Evolutionary conservation across 2,113 vertebrate species (phyloP), one percentile per base, ranked within the genome.

Genomic region (Stigmatopora argus): DNA sequence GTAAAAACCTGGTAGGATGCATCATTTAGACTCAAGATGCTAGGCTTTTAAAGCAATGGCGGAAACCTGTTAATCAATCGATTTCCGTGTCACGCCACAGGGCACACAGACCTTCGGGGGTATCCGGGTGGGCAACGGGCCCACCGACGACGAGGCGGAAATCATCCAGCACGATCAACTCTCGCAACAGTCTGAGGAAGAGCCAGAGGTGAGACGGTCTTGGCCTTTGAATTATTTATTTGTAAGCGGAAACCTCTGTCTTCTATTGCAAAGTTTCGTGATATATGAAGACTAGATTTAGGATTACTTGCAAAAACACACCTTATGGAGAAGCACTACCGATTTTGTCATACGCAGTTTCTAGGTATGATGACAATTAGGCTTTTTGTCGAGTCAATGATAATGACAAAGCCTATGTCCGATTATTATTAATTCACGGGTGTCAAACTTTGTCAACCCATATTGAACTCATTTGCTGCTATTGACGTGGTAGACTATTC

Each of bases 161-260:
- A 99, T 99, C 85, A 99, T 99, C 79, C 93, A 99, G 78, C 96
- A 99, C 60, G 97, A 99, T 88, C 96, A 99, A 87, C 91, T 99
- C 21, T 91, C 95, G 1, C 96, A 93, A 71, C 92, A 95, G 62
- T 91, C 92, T 0, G 96, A 99, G 57, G 96, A 99, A n/a, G 93
- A 93, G 41, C 93, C 95, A 49, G 96, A 98, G 93, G 96, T 98
- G 89, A 95, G 19, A 48, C 2, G 44, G 58, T 45, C n/a, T 13
- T 45, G 12, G 5, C 38, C n/a, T 45, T 66, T 90, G 71, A 88
- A 88, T 89, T 67, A 86, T 85, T 78, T 55, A 87, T 61, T 11
- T 65, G 62, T 67, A 75, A 81, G 72, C 49, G 35, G 53, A 77
- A 71, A 71, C 62, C 13, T 12, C 53, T 38, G 2, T 48, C 77